phyloP scores from a whole-genome alignment of 2,888 invertebrate species.

The Ochropacha duplaris region DNA sequence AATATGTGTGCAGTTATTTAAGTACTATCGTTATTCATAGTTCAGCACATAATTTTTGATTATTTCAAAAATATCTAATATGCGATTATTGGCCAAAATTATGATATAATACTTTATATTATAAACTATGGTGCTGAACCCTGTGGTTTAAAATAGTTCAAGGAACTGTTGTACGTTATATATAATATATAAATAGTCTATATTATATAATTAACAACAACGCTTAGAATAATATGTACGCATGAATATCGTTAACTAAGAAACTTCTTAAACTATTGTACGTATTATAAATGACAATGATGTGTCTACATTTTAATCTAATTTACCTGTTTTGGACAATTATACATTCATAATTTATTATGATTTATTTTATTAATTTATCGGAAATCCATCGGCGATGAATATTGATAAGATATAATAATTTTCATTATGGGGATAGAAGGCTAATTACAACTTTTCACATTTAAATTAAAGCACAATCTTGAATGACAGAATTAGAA shows the following conservation, averaged over 20 bases:
- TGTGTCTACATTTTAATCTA: slow-evolving; percentile 49
- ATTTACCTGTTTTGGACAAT: slow-evolving; percentile 64
- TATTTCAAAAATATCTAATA: slow-evolving; percentile 8
- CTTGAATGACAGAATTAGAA: too few relatives aligned
- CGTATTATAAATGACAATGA: slow-evolving; percentile 37
- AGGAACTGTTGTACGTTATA: slow-evolving; percentile 71
- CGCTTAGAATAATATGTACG: slow-evolving; percentile 48
- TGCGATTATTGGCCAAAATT: slow-evolving; percentile 8
- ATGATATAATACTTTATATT: slow-evolving; percentile 7
- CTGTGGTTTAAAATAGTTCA: slow-evolving; percentile 43
- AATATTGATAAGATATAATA: too few relatives aligned
- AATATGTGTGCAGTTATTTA: slow-evolving; percentile 64
- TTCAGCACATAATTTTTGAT: slow-evolving; percentile 41
- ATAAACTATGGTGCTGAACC: slow-evolving; percentile 33
- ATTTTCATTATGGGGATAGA: too few relatives aligned
- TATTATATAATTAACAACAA: slow-evolving; percentile 66
- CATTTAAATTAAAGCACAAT: too few relatives aligned
- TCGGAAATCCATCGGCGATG: too few relatives aligned
- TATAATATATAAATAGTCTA: too few relatives aligned
- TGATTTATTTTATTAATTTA: too few relatives aligned
- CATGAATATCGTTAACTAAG: slow-evolving; percentile 50
- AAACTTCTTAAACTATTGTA: slow-evolving; percentile 44
- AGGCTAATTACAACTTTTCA: too few relatives aligned
- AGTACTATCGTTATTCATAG: slow-evolving; percentile 34
- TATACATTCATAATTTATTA: slow-evolving; percentile 27